Percentiles rank a stretch among this genome's conserved stretches.
Evolutionary conservation across 2,113 vertebrate species (phyloP).

Genomic region (Otis tarda): DNA sequence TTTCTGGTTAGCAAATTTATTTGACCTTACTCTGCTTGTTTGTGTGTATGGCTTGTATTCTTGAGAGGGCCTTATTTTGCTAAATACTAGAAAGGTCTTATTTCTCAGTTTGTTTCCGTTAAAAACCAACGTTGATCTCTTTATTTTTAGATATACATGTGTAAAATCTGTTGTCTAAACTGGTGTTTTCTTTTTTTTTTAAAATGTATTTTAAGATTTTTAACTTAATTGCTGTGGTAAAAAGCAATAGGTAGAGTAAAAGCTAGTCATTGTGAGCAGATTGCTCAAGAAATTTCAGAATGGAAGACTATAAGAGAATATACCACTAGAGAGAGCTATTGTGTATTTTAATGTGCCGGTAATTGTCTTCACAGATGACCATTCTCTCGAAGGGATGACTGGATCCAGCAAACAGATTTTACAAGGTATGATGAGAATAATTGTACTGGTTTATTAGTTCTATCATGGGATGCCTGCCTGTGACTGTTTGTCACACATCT

Average conservation of each 20-base stretch:
- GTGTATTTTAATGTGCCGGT: constrained; percentile 43
- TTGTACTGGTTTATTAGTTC: background rate
- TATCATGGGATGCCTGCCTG: background rate
- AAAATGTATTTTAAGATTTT: background rate
- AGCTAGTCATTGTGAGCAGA: background rate
- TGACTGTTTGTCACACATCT: background rate
- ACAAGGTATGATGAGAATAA: constrained; percentile 81
- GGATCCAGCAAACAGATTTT: constrained; percentile 96
- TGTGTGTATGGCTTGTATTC: background rate
- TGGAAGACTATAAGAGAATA: background rate
- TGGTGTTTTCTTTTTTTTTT: background rate
- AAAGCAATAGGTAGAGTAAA: background rate
- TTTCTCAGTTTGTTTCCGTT: background rate
- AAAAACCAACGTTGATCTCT: background rate
- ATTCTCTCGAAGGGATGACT: constrained; percentile 70
- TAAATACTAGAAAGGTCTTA: background rate
- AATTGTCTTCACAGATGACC: constrained; percentile 80
- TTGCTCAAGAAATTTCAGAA: background rate
- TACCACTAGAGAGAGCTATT: background rate
- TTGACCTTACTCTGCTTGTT: background rate
- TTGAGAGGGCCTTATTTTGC: background rate
- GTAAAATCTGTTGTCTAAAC: background rate
- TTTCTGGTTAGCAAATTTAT: background rate
- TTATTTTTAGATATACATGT: background rate
- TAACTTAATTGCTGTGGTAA: background rate